Percentiles rank a stretch among this genome's conserved stretches.
Conservation (phyloP, 2,888 invertebrate genomes). For the Cremastinae sp. region DNA sequence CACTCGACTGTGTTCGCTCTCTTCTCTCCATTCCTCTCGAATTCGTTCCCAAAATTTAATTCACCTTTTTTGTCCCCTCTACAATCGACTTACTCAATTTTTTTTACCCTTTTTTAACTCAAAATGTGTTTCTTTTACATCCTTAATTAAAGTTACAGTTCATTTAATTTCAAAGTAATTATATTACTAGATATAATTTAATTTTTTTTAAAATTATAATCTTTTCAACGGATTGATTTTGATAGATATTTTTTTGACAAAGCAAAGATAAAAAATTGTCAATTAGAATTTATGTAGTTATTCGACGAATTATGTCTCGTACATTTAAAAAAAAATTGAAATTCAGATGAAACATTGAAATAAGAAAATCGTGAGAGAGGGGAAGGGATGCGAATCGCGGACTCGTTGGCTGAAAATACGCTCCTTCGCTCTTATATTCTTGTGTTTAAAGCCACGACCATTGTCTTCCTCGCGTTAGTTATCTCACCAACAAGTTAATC, state of each 20-base stretch:
- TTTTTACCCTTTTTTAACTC: background rate
- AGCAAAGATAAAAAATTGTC: too few species aligned
- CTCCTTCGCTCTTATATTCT: too few species aligned
- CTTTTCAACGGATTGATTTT: too few species aligned
- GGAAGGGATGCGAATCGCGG: conserved; percentile 65
- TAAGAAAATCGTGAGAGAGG: background rate
- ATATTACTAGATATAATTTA: too few species aligned
- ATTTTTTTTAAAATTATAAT: too few species aligned
- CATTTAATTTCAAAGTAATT: too few species aligned
- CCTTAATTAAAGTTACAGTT: background rate
- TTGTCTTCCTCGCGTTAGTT: conserved; percentile 75
- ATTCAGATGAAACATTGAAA: background rate
- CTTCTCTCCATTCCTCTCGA: background rate
- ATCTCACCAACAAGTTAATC: conserved; percentile 79
- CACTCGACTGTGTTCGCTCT: conserved; percentile 39
- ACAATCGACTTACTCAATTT: too few species aligned
- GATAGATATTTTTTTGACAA: too few species aligned
- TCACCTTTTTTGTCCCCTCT: background rate
- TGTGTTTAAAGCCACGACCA: conserved; percentile 58
- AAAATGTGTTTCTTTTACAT: background rate
- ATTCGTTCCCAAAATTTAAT: background rate
- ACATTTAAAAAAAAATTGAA: background rate
- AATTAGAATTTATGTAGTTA: too few species aligned
- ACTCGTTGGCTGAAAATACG: conserved; percentile 58
- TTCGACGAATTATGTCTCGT: too few species aligned